A percentile compares a stretch with the other conserved stretches of the same genome.
These are phyloP conservation scores for Apaloderma vittatum DNA, from an alignment of 2,113 vertebrate species.

Conservation along the genomic window DNA sequence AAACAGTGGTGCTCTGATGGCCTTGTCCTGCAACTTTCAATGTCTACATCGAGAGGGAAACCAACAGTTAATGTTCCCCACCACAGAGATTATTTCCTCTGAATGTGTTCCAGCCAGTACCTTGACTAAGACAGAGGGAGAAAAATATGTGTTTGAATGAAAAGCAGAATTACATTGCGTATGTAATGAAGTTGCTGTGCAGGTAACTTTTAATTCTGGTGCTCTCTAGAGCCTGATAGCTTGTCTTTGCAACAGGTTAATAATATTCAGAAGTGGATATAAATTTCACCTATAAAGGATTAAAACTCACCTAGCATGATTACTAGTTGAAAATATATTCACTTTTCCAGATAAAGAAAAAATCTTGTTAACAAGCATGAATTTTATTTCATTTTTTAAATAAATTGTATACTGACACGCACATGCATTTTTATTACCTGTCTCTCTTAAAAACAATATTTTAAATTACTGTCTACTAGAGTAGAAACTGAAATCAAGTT, in stretches of 20 bases:
- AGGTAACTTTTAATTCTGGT: not conserved
- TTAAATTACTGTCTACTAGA: not conserved
- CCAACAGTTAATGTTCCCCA: not conserved
- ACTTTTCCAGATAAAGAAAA: not conserved
- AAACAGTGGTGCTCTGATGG: accelerated
- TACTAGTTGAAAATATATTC: constrained; percentile 4
- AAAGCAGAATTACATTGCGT: not conserved
- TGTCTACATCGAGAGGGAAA: not conserved
- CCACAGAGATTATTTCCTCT: not conserved
- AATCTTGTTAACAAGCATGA: not conserved
- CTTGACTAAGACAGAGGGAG: not conserved
- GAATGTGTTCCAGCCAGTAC: not conserved
- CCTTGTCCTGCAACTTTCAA: not conserved
- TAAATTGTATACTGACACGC: not conserved
- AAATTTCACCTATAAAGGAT: not conserved
- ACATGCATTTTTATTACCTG: not conserved
- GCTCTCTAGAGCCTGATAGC: not conserved
- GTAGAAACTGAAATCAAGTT: not conserved
- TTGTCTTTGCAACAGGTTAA: constrained; percentile 23
- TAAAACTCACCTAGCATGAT: not conserved
- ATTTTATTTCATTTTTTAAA: not conserved
- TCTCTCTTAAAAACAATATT: not conserved
- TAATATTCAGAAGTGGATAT: constrained; percentile 16
- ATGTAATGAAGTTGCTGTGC: not conserved
- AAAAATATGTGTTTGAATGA: not conserved